Conservation (phyloP, 2,797 vertebrate species). For the Halcyon smyrnensis region DNA sequence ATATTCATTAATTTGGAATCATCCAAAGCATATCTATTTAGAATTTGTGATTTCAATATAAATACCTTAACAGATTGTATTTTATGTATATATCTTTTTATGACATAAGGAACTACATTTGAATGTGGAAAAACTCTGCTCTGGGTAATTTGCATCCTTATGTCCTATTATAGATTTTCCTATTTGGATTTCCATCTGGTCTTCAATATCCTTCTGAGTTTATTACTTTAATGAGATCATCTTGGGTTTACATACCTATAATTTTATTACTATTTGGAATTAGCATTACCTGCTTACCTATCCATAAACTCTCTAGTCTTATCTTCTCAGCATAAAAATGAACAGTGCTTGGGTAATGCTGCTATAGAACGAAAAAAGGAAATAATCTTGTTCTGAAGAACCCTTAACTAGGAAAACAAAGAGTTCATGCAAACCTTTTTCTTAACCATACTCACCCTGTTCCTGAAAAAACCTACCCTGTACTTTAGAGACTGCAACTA, state of each 20-base stretch:
- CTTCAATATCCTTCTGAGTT: slow-evolving; percentile 69
- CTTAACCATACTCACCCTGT: neutral
- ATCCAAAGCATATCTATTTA: slow-evolving; percentile 49
- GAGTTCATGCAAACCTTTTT: neutral
- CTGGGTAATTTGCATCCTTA: slow-evolving; percentile 79
- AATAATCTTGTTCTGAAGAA: slow-evolving; percentile 15
- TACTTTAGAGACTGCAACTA: neutral
- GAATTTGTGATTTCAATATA: slow-evolving; percentile 71
- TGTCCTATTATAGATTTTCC: slow-evolving; percentile 75
- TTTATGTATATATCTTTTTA: slow-evolving; percentile 78
- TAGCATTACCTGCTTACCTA: slow-evolving; percentile 53
- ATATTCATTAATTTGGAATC: slow-evolving; percentile 59
- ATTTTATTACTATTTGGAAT: slow-evolving; percentile 73
- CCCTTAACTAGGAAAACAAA: neutral
- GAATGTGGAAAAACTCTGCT: slow-evolving; percentile 74
- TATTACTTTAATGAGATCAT: slow-evolving; percentile 78
- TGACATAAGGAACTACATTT: slow-evolving; percentile 73
- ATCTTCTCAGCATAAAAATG: slow-evolving; percentile 36
- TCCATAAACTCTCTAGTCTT: slow-evolving; percentile 33
- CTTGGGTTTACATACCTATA: slow-evolving; percentile 67
- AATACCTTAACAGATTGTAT: slow-evolving; percentile 80
- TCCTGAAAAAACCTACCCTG: neutral
- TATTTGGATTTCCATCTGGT: slow-evolving; percentile 80
- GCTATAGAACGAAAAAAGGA: neutral
- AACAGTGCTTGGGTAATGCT: neutral